Conservation (phyloP, 1,140 invertebrate species). For the Drosophila cardini region DNA sequence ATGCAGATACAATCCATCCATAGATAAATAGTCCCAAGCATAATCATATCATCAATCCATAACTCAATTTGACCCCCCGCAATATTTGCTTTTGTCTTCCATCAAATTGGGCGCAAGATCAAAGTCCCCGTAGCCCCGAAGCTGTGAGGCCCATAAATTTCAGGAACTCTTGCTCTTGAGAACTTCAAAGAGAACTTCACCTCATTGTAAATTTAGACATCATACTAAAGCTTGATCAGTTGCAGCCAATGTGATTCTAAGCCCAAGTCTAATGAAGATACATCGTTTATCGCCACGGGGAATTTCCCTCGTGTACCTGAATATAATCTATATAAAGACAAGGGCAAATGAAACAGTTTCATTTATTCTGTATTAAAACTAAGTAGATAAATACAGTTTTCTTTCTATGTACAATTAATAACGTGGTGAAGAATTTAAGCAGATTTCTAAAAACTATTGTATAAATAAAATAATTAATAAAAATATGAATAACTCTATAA, state of each 20-base stretch:
- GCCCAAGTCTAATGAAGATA: constrained; percentile 53
- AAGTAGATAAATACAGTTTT: too few relatives aligned
- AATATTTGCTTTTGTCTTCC: constrained; percentile 28
- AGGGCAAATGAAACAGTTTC: neutral
- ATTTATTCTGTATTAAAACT: too few relatives aligned
- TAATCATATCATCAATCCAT: constrained; percentile 50
- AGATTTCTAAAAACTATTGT: too few relatives aligned
- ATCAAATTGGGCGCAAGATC: constrained; percentile 52
- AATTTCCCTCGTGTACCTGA: constrained; percentile 14
- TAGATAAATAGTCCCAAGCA: neutral
- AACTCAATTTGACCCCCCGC: constrained; percentile 29
- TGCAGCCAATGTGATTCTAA: constrained; percentile 15
- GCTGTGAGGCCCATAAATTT: constrained; percentile 57
- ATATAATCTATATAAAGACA: neutral
- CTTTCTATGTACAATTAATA: too few relatives aligned
- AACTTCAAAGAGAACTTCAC: constrained; percentile 58
- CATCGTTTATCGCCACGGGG: constrained; percentile 53
- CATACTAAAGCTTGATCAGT: constrained; percentile 42
- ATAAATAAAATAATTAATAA: too few relatives aligned
- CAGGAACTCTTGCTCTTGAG: constrained; percentile 27
- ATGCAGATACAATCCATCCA: neutral
- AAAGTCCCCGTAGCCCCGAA: constrained; percentile 49
- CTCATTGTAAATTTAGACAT: constrained; percentile 52
- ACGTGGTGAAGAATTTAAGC: too few relatives aligned
- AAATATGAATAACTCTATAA: too few relatives aligned